Evolutionary conservation across 2,888 invertebrate genomes (phyloP), one percentile per base, ranked within the genome.

Genomic region (Athalia cordata): DNA sequence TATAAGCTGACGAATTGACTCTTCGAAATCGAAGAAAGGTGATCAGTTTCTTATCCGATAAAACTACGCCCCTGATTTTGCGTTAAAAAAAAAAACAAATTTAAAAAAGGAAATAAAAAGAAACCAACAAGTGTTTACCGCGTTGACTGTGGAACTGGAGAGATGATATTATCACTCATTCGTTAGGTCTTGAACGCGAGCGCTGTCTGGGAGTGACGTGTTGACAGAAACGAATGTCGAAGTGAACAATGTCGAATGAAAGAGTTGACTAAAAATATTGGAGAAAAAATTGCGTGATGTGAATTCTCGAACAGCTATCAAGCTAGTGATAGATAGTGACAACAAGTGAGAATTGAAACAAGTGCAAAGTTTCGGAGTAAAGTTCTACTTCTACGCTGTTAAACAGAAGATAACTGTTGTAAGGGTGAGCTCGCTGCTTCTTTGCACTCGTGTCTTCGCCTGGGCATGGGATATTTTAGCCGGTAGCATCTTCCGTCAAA

Each of bases 391-490:
- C 5, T 47, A 0, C n/a, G 29, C n/a, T 11, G 8, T 4, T 45
- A 6, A 9, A 11, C 0, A 9, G n/a, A 47, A 65, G 9, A 9
- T 5, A 57, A 50, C 7, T 8, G n/a, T 5, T 70, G 3, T 7
- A n/a, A 70, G 43, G 8, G 70, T 43, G 72, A n/a, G 72, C 72
- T 72, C 72, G 57, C 47, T 87, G 87, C 85, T 87, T 84, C 84
- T 86, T 86, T 87, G 87, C 83, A 84, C 86, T 79, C 83, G 86
- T 79, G 85, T 88, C 80, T 86, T 86, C 81, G 84, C 86, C 79
- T 87, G 87, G 87, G 85, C 83, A 88, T 88, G 87, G 87, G 86
- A 87, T 76, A 85, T 87, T 45, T 74, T 87, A 77, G 81, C 84
- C 83, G 86, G 85, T 86, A 87, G 85, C 83, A 80, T 83, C 76